Conservation (phyloP, 1,140 invertebrate species). For the Luehdorfia chinensis region DNA sequence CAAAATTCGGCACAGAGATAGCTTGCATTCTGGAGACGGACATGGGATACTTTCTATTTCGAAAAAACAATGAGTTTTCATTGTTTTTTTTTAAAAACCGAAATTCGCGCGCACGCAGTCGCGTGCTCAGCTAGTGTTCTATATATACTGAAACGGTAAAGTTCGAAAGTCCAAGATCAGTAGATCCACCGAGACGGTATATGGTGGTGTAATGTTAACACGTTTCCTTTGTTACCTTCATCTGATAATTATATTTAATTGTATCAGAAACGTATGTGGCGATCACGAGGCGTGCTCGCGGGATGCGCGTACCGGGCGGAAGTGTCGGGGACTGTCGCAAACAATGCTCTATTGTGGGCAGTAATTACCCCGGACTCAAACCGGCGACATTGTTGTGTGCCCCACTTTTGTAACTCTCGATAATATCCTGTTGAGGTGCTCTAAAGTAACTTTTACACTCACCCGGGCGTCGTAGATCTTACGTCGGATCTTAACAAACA, state of each 20-base stretch:
- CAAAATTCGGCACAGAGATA: too few relatives aligned
- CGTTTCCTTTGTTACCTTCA: not conserved
- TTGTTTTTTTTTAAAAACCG: too few relatives aligned
- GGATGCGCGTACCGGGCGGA: constrained; percentile 23
- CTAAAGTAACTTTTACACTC: not conserved
- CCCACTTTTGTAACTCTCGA: constrained; percentile 18
- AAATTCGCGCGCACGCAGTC: too few relatives aligned
- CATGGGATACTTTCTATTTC: too few relatives aligned
- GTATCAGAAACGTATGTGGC: constrained; percentile 10
- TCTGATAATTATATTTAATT: constrained; percentile 1
- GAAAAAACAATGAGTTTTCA: not conserved
- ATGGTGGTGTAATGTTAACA: not conserved
- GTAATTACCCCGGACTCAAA: constrained; percentile 30
- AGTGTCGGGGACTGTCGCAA: constrained; percentile 23
- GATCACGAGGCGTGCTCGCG: too few relatives aligned
- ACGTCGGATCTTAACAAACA: not conserved
- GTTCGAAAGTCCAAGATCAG: not conserved
- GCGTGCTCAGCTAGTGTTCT: not conserved
- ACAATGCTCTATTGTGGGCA: constrained; percentile 32
- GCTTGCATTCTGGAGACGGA: too few relatives aligned
- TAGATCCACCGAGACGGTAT: not conserved
- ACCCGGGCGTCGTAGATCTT: not conserved
- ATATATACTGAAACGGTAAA: not conserved
- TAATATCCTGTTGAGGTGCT: constrained; percentile 10
- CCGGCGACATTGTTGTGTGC: constrained; percentile 22